Conservation (phyloP, 2,113 vertebrate genomes). For the Platysternon megacephalum region DNA sequence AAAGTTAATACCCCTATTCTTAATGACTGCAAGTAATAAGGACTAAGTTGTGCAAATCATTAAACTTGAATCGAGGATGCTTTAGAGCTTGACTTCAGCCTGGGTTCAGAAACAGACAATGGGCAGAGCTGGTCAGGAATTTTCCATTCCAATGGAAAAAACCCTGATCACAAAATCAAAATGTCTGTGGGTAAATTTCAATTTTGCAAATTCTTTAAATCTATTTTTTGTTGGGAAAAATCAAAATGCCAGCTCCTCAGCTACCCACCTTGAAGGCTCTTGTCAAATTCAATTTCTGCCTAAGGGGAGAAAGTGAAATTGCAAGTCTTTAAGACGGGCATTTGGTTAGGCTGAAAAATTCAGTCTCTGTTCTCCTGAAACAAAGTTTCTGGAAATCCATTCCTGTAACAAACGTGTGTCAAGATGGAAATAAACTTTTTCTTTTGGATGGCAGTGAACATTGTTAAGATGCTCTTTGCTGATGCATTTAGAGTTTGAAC, state of each 20-base stretch:
- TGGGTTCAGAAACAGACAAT: background rate
- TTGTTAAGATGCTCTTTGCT: slow-evolving; percentile 45
- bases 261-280: background rate
- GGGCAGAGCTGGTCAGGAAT: background rate
- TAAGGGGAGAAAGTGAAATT: background rate
- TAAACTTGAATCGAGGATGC: background rate
- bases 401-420: background rate
- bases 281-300: background rate
- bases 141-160: background rate
- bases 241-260: background rate
- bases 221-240: background rate
- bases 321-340: background rate
- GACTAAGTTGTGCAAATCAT: background rate
- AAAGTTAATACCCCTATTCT: background rate
- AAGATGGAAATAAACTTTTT: slow-evolving; percentile 21
- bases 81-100: background rate
- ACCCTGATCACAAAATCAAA: background rate
- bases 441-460: slow-evolving; percentile 1
- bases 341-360: background rate
- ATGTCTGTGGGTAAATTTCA: background rate
- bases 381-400: background rate
- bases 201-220: background rate
- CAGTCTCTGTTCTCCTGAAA: background rate
- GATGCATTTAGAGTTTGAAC: slow-evolving; percentile 44
- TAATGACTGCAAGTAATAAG: background rate